Percentiles rank a stretch among this genome's conserved stretches.
These are phyloP conservation scores for Penaeus indicus DNA, from an alignment of 1,140 invertebrate genomes.

Conservation along the genomic window DNA sequence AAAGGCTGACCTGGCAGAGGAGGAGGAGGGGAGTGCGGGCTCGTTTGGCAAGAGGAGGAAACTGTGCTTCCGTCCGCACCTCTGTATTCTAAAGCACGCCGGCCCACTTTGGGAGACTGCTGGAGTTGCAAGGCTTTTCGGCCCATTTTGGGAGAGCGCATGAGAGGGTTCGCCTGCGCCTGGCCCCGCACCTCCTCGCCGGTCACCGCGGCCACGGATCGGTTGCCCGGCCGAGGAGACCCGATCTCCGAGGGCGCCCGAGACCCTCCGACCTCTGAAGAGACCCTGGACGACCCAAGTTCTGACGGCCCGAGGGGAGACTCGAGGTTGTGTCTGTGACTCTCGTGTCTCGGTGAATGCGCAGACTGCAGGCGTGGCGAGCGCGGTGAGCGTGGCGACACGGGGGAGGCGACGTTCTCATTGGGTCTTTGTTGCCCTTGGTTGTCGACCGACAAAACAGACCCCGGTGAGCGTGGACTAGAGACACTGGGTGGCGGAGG, in stretches of 20 bases:
- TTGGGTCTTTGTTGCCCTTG: constrained; percentile 5
- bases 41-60: constrained; percentile 60
- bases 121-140: constrained; percentile 71
- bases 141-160: constrained; percentile 76
- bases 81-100: constrained; percentile 64
- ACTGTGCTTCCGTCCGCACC: constrained; percentile 47
- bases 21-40: constrained; percentile 54
- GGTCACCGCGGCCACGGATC: constrained; percentile 39
- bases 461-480: constrained; percentile 9
- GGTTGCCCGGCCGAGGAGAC: constrained; percentile 49
- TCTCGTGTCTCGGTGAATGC: constrained; percentile 27
- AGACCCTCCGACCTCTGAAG: constrained; percentile 41
- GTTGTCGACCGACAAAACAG: constrained; percentile 6
- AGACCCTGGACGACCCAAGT: constrained; percentile 33
- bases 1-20: constrained; percentile 47
- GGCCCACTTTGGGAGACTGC: constrained; percentile 68
- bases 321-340: constrained; percentile 26
- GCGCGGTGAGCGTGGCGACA: constrained; percentile 44
- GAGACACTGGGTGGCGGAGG: constrained; percentile 7
- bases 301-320: constrained; percentile 44
- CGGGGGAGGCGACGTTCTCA: constrained; percentile 38
- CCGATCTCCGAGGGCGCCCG: constrained; percentile 43
- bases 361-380: constrained; percentile 18
- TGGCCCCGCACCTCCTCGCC: constrained; percentile 39
- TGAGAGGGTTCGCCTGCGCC: constrained; percentile 47